Evolutionary conservation across 2,888 invertebrate species (phyloP), one percentile per base, ranked within the genome.

Genomic region (Polymixis flavicincta): DNA sequence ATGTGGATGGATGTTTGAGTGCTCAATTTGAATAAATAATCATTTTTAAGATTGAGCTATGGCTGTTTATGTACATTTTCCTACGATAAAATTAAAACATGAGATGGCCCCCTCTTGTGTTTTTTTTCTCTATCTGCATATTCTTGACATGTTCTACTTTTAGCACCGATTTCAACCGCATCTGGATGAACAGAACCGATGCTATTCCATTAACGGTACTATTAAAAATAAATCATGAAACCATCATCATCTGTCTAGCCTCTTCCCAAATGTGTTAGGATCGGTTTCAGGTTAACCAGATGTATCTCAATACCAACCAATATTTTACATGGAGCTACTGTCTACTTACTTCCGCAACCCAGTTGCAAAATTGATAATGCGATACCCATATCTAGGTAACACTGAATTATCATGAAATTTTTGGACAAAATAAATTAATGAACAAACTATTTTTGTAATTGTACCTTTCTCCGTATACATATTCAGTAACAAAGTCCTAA

Each of bases 401-500:
- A 37, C 37, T 37, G 37, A 37, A 9, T 28, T 19, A 9, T 19
- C 9, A 8, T 13, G 5, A 32, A 19, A n/a, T 50, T 19, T 13
- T 52, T 11, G 14, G 60, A 61, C 17, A 42, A 48, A 50, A n/a
- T 19, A 54, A n/a, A n/a, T 13, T 28, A 11, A n/a, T 14, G 1
- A 14, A 13, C 19, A 17, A 50, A 28, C 57, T 42, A 6, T 25
- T 48, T 78, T 78, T 50, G 17, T 13, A 69, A 50, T n/a, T n/a
- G 13, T 32, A 60, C 60, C 17, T 54, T 76, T 55, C 42, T 65
- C 37, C 6, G 14, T 50, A 42, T 28, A 32, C 55, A 54, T 80
- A 68, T 73, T 66, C 55, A 14, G 68, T 66, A 64, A 74, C 60
- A 73, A 50, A 85, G 48, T 74, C 6, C 82, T 85, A 74, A 65